phyloP scores from a whole-genome alignment of 2,113 vertebrate species.

The Formicarius rufipectus region DNA sequence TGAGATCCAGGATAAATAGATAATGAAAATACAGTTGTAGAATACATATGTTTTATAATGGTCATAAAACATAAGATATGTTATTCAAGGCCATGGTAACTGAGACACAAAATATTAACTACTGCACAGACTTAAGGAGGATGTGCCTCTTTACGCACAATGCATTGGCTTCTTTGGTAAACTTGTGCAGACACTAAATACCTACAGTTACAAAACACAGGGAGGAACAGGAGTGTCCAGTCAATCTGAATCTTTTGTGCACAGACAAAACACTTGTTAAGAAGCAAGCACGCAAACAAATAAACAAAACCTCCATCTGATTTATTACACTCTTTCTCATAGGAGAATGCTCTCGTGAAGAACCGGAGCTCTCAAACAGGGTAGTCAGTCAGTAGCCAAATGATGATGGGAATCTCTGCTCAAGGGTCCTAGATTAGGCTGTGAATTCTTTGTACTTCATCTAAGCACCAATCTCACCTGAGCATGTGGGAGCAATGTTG shows the following conservation, averaged over 20 bases:
- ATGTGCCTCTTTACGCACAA: background rate
- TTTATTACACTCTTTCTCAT: background rate
- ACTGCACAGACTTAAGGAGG: background rate
- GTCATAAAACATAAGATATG: background rate
- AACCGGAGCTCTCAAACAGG: background rate
- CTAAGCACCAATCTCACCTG: background rate
- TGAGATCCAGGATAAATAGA: background rate
- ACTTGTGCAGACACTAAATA: background rate
- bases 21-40: background rate
- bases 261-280: rapidly evolving
- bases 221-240: background rate
- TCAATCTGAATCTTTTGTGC: background rate
- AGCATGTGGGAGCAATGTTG: background rate
- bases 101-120: background rate
- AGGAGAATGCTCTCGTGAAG: background rate
- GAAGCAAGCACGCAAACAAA: background rate
- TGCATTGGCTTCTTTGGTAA: background rate
- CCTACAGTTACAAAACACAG: background rate
- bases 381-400: background rate
- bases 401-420: rapidly evolving
- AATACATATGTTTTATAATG: background rate
- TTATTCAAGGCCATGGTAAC: background rate
- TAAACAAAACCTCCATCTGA: rapidly evolving
- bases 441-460: background rate
- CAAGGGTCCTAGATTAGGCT: background rate